phyloP scores from a whole-genome alignment of 1,140 invertebrate genomes.

The Solenopsis invicta region DNA sequence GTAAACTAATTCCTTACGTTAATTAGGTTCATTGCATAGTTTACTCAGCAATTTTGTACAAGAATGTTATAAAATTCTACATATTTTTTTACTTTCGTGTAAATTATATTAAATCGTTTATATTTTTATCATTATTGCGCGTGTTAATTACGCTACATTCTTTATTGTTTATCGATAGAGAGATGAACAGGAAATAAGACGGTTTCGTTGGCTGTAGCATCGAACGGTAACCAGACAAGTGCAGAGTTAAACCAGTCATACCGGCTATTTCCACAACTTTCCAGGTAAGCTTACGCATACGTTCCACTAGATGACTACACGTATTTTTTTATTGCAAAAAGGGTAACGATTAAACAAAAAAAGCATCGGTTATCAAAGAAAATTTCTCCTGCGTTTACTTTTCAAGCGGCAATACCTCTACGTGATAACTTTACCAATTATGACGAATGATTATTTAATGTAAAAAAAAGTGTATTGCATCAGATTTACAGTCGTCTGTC shows the following conservation, averaged over 20 bases:
- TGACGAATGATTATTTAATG: not conserved
- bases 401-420: not conserved
- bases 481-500: not conserved
- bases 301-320: conserved; percentile 39
- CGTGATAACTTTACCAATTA: not conserved
- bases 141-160: not conserved
- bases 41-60: not conserved
- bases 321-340: not conserved
- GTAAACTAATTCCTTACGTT: conserved; percentile 1
- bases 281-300: conserved; percentile 2
- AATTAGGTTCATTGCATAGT: conserved; percentile 3
- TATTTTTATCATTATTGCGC: conserved; percentile 2
- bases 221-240: conserved; percentile 32
- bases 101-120: not conserved
- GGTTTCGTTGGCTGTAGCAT: conserved; percentile 14
- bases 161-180: conserved; percentile 29
- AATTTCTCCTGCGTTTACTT: not conserved
- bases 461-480: not conserved
- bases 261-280: conserved; percentile 8
- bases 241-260: not conserved
- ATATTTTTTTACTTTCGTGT: not conserved
- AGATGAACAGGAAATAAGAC: conserved; percentile 9
- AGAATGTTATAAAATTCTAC: not conserved
- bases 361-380: not conserved
- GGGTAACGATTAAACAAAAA: not conserved